phyloP scores from a whole-genome alignment of 2,113 vertebrate genomes.

The Carollia perspicillata region DNA sequence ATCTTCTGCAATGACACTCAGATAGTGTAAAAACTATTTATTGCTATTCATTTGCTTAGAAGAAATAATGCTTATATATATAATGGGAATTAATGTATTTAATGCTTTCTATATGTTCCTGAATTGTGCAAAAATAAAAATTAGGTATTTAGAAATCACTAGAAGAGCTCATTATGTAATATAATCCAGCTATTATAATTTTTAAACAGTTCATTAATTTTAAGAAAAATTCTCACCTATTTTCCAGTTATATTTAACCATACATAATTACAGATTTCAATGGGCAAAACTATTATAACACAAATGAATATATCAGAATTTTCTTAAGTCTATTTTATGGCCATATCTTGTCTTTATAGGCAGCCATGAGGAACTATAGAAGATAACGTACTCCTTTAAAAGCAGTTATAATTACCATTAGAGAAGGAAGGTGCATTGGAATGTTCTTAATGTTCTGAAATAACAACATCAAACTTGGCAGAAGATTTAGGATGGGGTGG shows the following conservation, averaged over 20 bases:
- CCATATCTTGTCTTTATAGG: neutral
- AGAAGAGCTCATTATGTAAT: neutral
- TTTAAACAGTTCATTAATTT: neutral
- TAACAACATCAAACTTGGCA: neutral
- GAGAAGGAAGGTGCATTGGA: neutral
- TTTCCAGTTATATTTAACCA: conserved; percentile 12
- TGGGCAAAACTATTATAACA: neutral
- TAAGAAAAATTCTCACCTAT: neutral
- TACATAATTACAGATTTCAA: neutral
- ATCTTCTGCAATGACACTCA: neutral
- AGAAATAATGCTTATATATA: neutral
- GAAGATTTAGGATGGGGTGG: neutral
- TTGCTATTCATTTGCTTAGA: conserved; percentile 19
- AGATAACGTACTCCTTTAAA: neutral
- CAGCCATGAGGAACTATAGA: neutral
- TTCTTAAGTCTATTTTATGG: neutral
- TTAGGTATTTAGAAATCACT: neutral
- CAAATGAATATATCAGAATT: neutral
- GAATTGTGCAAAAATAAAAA: conserved; percentile 38
- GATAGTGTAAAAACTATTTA: conserved; percentile 19
- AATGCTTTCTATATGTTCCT: neutral
- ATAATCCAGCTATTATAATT: neutral
- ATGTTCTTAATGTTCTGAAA: neutral
- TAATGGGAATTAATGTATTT: neutral
- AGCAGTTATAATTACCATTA: neutral